phyloP scores from a whole-genome alignment of 2,113 vertebrate genomes.

The Cyrtonyx montezumae region DNA sequence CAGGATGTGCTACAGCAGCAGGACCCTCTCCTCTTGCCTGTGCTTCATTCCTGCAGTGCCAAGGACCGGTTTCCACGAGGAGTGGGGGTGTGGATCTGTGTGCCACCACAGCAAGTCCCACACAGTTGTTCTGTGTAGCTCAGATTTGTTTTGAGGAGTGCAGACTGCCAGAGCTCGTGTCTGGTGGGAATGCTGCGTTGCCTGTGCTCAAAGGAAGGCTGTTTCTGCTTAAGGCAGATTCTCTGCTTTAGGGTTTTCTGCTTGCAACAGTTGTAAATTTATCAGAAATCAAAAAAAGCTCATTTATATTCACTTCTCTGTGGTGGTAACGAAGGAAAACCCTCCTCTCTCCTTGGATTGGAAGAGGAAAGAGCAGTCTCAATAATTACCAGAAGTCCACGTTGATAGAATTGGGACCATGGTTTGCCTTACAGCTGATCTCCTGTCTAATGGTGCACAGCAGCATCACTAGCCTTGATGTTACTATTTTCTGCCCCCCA shows the following conservation, averaged over 20 bases:
- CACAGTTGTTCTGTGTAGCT: accelerated
- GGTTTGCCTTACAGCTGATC: neutral
- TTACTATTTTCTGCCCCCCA: neutral
- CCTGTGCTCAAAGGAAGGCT: neutral
- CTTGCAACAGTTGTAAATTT: neutral
- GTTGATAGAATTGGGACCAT: neutral
- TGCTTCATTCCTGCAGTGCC: neutral
- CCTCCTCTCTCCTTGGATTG: neutral
- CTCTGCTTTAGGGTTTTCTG: neutral
- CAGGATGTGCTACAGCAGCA: neutral
- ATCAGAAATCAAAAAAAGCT: neutral
- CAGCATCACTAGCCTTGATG: neutral
- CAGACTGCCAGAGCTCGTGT: neutral
- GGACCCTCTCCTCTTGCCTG: neutral
- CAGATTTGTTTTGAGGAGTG: neutral
- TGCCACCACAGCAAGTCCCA: neutral
- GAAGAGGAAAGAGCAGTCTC: neutral
- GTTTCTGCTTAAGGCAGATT: neutral
- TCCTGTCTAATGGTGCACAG: neutral
- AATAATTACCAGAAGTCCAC: neutral
- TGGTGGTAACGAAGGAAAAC: neutral
- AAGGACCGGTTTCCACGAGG: neutral
- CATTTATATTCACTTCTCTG: neutral
- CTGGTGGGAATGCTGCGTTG: neutral
- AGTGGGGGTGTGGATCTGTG: neutral